Percentiles rank a stretch among this genome's conserved stretches.
phyloP scores from a whole-genome alignment of 2,888 invertebrate species.

The Papilio demoleus region DNA sequence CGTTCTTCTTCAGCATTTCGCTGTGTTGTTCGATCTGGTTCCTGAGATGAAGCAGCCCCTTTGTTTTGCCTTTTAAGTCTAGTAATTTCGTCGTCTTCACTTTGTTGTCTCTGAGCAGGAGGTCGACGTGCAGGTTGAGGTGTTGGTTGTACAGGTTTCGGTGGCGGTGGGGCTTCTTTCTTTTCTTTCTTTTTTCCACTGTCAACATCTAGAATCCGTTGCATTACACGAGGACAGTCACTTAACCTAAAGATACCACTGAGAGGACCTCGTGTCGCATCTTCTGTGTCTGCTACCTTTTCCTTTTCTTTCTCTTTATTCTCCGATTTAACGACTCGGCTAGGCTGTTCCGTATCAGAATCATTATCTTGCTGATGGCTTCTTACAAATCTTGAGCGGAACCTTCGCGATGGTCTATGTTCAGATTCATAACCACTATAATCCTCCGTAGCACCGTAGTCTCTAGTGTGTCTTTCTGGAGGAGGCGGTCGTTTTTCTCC shows the following conservation, averaged over 20 bases:
- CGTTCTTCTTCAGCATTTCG: slow-evolving; percentile 84
- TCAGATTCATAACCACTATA: slow-evolving; percentile 88
- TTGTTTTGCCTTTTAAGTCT: slow-evolving; percentile 95
- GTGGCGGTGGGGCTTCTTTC: slow-evolving; percentile 84
- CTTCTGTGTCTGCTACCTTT: slow-evolving; percentile 94
- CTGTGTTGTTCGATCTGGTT: slow-evolving; percentile 82
- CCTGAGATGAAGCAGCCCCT: slow-evolving; percentile 85
- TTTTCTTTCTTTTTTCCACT: slow-evolving; percentile 90
- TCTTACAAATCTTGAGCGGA: slow-evolving; percentile 88
- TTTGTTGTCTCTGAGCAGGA: slow-evolving; percentile 89
- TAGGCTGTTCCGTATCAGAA: slow-evolving; percentile 87
- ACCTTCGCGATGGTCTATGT: slow-evolving; percentile 86
- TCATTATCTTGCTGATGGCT: slow-evolving; percentile 89
- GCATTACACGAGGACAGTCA: slow-evolving; percentile 95
- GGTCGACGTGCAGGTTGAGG: slow-evolving; percentile 82
- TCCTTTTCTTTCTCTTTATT: slow-evolving; percentile 85
- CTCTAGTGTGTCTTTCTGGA: slow-evolving; percentile 79
- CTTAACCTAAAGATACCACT: slow-evolving; percentile 94
- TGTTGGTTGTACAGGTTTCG: slow-evolving; percentile 83
- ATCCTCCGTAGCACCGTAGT: slow-evolving; percentile 85
- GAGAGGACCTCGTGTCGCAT: slow-evolving; percentile 92
- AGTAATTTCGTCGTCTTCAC: slow-evolving; percentile 95
- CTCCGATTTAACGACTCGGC: slow-evolving; percentile 86
- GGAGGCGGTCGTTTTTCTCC: slow-evolving; percentile 87
- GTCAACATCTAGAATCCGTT: slow-evolving; percentile 92